Evolutionary conservation across 2,113 vertebrate genomes (phyloP).

Genomic region (Stercorarius parasiticus): DNA sequence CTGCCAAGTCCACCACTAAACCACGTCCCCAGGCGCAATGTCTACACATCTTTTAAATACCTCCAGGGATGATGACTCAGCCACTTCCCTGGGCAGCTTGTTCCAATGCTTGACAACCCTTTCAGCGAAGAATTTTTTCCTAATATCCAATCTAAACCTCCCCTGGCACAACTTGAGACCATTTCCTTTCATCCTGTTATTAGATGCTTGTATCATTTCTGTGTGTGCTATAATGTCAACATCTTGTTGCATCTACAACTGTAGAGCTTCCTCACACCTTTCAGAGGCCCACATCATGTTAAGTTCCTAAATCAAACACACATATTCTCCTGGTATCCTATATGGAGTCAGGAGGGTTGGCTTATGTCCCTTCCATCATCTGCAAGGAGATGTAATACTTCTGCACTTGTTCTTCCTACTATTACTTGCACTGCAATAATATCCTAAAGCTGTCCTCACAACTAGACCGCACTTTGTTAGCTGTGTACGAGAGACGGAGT

Average conservation of each 20-base stretch:
- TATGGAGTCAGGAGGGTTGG: background rate
- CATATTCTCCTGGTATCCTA: background rate
- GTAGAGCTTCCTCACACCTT: background rate
- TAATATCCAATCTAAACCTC: background rate
- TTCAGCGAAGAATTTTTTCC: background rate
- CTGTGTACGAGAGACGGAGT: background rate
- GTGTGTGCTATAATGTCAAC: background rate
- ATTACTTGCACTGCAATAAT: background rate
- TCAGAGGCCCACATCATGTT: background rate
- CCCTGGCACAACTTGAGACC: background rate
- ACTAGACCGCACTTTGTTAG: background rate
- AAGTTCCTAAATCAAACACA: background rate
- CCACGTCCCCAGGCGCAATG: background rate
- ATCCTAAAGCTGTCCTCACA: background rate
- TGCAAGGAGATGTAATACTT: background rate
- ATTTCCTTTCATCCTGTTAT: background rate
- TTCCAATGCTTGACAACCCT: background rate
- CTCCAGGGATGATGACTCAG: background rate
- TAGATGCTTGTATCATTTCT: background rate
- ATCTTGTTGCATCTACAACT: background rate
- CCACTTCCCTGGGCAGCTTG: background rate
- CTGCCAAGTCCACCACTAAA: background rate
- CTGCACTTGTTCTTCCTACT: background rate
- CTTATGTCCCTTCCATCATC: background rate
- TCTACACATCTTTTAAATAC: background rate